phyloP scores from a whole-genome alignment of 2,797 vertebrate genomes.

The Pelodytes ibericus region DNA sequence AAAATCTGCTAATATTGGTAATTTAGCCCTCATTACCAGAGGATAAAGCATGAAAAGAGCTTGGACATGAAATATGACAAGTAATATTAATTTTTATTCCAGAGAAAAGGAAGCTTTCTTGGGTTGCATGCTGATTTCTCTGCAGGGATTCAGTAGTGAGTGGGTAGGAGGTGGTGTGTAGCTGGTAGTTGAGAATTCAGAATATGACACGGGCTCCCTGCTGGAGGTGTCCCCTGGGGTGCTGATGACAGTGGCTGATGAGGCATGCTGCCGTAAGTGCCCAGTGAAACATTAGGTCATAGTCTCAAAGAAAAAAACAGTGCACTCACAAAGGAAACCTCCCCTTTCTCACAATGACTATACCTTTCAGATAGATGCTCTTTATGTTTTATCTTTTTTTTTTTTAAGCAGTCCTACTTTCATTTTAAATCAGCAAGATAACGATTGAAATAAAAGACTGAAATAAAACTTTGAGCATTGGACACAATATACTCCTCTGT shows the following conservation, averaged over 20 bases:
- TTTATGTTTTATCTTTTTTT: constrained; percentile 5
- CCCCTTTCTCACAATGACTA: constrained; percentile 55
- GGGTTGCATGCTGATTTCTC: constrained; percentile 86
- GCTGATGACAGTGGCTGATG: constrained; percentile 74
- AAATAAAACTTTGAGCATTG: neutral
- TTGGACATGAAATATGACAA: constrained; percentile 90
- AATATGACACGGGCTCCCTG: constrained; percentile 70
- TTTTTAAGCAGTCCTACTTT: too few species aligned
- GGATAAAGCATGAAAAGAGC: constrained; percentile 90
- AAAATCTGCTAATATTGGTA: constrained; percentile 90
- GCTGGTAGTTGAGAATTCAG: constrained; percentile 72
- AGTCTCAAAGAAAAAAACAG: constrained; percentile 66
- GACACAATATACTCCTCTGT: neutral
- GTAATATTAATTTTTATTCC: constrained; percentile 90
- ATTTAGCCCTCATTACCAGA: constrained; percentile 89
- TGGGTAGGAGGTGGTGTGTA: constrained; percentile 70
- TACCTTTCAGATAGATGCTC: constrained; percentile 14
- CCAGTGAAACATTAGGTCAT: constrained; percentile 76
- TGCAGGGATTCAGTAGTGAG: constrained; percentile 75
- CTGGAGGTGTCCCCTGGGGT: constrained; percentile 73
- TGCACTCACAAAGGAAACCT: constrained; percentile 69
- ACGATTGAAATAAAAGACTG: too few species aligned
- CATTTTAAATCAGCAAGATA: too few species aligned
- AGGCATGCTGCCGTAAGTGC: constrained; percentile 76
- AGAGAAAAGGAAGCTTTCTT: constrained; percentile 83